Conservation (phyloP, 2,797 vertebrate genomes). For the Halcyon badia region DNA sequence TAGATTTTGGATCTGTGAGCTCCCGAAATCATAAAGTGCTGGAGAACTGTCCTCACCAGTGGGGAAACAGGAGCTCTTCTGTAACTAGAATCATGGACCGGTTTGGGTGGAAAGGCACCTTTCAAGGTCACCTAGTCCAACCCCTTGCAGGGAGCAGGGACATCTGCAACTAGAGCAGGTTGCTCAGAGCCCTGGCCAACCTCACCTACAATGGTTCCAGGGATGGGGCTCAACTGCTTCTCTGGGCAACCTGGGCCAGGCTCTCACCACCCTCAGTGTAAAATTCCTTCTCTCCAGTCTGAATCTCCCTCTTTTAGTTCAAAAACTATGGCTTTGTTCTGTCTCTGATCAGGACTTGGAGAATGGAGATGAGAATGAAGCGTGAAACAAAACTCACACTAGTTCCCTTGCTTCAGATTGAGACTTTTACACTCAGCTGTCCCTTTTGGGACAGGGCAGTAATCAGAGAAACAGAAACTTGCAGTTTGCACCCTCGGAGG, state of each 20-base stretch:
- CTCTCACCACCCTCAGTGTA: not conserved
- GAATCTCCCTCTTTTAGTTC: not conserved
- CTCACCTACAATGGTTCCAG: not conserved
- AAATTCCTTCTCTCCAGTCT: not conserved
- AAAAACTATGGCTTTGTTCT: not conserved
- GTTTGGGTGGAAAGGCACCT: not conserved
- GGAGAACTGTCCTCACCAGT: not conserved
- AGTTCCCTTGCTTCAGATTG: not conserved
- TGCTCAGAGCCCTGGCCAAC: not conserved
- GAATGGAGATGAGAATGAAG: not conserved
- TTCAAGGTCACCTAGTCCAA: not conserved
- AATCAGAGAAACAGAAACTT: not conserved
- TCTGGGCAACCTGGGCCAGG: too few species aligned
- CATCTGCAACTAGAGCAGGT: not conserved
- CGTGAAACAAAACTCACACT: not conserved
- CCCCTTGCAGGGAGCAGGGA: not conserved
- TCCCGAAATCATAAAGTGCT: not conserved
- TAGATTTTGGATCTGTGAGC: not conserved
- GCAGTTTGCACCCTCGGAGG: not conserved
- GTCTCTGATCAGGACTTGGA: not conserved
- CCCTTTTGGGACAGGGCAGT: not conserved
- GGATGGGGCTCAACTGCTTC: not conserved
- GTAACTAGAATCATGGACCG: not conserved
- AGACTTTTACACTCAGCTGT: not conserved
- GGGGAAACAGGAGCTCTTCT: not conserved